Base-by-base conservation (phyloP, 2,888 invertebrate species). In the Acanthosepion esculentum region DNA sequence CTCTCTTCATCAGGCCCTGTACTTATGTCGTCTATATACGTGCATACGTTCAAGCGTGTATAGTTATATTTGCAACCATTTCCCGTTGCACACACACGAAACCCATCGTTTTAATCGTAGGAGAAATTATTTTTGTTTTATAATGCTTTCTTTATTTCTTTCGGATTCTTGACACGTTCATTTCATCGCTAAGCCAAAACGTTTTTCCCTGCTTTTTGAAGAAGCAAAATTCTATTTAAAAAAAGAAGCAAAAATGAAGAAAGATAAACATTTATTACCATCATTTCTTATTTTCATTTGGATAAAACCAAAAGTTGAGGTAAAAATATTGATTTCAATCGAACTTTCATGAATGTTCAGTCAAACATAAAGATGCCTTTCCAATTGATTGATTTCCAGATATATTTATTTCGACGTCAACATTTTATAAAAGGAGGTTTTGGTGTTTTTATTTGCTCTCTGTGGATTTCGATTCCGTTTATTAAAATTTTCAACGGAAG, bases 291-390 rank as follows among this genome's bases (percentile, higher is more conserved):
- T n/a, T 78, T 78, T 78, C 12, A 33, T 78, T 78, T 78, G 78
- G n/a, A 78, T 78, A 78, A 78, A 78, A 78, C n/a, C 78, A 78
- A 33, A 78, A 78, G n/a, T 78, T n/a, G 33, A 78, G 78, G 78
- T 78, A 78, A 78, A 78, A 78, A n/a, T 78, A 78, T 78, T 78
- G 78, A 78, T 78, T 78, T 78, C 78, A n/a, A 78, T 78, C 78
- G 78, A 78, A 78, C 78, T 78, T 78, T 78, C 78, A 78, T 12
- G n/a, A 33, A 78, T 78, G 78, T 78, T 78, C n/a, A 78, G 78
- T 78, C 15, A 78, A 78, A 78, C n/a, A 33, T n/a, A 78, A 12
- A 78, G 78, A 78, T 78, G 78, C n/a, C 33, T 78, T 78, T 78
- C 78, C 78, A n/a, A 33, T 18, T 78, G 78, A 78, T 33, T 78